Conservation (phyloP, 2,797 vertebrate genomes). For the Parauchenoglanis ngamensis region DNA sequence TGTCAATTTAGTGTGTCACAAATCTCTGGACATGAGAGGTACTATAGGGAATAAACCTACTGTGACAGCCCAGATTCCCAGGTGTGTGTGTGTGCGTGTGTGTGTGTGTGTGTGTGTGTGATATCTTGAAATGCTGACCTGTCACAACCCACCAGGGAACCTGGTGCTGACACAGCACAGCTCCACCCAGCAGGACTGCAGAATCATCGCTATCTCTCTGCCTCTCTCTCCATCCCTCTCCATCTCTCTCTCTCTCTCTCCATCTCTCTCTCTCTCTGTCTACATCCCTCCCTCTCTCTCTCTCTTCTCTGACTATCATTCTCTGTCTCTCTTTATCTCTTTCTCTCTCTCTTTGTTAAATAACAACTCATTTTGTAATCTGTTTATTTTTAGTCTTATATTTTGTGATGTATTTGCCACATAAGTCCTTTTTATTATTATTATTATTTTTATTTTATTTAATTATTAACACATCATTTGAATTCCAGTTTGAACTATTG, state of each 20-base stretch:
- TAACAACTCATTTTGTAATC: background rate
- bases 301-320: background rate
- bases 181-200: slow-evolving; percentile 62
- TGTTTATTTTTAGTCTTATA: background rate
- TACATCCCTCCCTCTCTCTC: background rate
- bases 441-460: no score
- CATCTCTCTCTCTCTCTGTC: background rate
- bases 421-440: background rate
- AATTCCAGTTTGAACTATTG: background rate
- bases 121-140: slow-evolving; percentile 80
- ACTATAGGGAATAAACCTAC: slow-evolving; percentile 10
- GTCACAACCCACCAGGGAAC: slow-evolving; percentile 70
- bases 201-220: slow-evolving; percentile 66
- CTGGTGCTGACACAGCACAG: slow-evolving; percentile 78
- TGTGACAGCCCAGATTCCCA: slow-evolving; percentile 24
- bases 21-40: background rate
- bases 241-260: background rate
- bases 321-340: background rate
- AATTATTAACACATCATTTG: background rate
- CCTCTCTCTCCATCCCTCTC: background rate
- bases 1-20: slow-evolving; percentile 13
- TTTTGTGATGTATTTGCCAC: background rate
- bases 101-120: slow-evolving; percentile 33
- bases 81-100: background rate
- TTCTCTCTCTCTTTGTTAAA: background rate